phyloP scores from a whole-genome alignment of 2,888 invertebrate genomes.

The Eristalis intricaria region DNA sequence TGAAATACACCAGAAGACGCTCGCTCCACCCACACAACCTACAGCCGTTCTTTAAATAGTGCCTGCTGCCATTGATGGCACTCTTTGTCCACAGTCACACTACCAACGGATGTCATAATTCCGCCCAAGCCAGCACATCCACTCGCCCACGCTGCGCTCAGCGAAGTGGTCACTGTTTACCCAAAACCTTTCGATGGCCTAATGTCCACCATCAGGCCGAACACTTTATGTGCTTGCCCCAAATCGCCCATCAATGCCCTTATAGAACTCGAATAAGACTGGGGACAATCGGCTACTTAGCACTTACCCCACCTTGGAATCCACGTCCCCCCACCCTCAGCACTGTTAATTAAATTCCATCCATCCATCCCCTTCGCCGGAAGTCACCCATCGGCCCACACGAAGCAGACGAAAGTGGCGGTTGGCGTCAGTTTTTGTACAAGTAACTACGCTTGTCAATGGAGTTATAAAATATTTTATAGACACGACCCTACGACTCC shows the following conservation, averaged over 20 bases:
- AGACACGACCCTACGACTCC: slow-evolving; percentile 5
- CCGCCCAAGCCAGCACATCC: neutral
- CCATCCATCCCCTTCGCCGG: slow-evolving; percentile 25
- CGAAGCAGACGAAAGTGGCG: neutral
- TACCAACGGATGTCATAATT: no score
- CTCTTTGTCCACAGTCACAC: neutral
- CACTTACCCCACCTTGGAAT: neutral
- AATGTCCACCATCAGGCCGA: neutral
- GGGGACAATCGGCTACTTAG: neutral
- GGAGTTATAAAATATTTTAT: slow-evolving; percentile 56
- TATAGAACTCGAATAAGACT: no score
- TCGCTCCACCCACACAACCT: neutral
- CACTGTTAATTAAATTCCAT: slow-evolving; percentile 35
- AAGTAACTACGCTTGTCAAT: slow-evolving; percentile 21
- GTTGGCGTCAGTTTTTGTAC: slow-evolving; percentile 27
- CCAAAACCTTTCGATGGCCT: neutral
- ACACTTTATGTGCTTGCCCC: neutral
- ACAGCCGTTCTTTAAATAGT: neutral
- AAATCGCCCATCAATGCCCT: neutral
- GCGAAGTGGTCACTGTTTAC: neutral
- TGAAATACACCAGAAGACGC: neutral
- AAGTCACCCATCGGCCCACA: slow-evolving; percentile 13
- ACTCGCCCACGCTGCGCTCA: neutral
- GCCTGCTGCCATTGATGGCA: neutral
- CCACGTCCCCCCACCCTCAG: neutral